Base-by-base conservation (phyloP, 1,140 invertebrate genomes). In the Dolichoris vasculosae region DNA sequence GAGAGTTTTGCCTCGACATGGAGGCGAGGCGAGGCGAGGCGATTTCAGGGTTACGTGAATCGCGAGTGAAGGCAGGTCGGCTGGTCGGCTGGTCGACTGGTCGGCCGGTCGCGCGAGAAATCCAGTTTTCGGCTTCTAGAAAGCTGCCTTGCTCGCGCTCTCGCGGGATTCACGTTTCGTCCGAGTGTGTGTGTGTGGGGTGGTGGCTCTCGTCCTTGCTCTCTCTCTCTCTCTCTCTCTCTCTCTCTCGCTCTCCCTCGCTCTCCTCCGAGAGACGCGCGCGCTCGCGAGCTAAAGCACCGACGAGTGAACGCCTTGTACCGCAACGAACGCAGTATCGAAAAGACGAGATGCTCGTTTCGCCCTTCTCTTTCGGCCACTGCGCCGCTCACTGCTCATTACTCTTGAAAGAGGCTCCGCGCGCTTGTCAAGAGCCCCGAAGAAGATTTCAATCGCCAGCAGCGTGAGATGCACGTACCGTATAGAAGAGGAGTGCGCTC, bases 61-160 rank as follows among this genome's bases (percentile, higher is more conserved):
- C 55, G 78, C 69, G 76, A 69, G 83, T 43, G 89, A 76, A 71
- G 83, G 67, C 82, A 78, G 83, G 35, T 67, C 84, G 85, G 9
- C 69, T 40, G 6, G 17, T 30, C 64, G 51, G 67, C 82, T 75
- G 83, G 35, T 67, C 84, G 85, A 11, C 69, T 40, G 6, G 17
- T 30, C 64, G 51, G n/a, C 51, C 26, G 32, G 73, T 13, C 43
- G 59, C 59, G 26, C 88, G 59, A 84, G 75, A 80, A 90, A 91
- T 91, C 91, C 90, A 91, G 91, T 91, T 91, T 91, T 91, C 88
- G 90, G 90, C 88, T 90, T 92, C 89, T 92, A 92, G 91, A 92
- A 92, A 92, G 91, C 91, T 75, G 83, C 26, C n/a, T 32, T 17
- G 51, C 51, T 55, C 2, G 26, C 59, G 8, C 67, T 73, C 82